Conservation (phyloP, 1,140 invertebrate species). For the Aradophagus sp. region DNA sequence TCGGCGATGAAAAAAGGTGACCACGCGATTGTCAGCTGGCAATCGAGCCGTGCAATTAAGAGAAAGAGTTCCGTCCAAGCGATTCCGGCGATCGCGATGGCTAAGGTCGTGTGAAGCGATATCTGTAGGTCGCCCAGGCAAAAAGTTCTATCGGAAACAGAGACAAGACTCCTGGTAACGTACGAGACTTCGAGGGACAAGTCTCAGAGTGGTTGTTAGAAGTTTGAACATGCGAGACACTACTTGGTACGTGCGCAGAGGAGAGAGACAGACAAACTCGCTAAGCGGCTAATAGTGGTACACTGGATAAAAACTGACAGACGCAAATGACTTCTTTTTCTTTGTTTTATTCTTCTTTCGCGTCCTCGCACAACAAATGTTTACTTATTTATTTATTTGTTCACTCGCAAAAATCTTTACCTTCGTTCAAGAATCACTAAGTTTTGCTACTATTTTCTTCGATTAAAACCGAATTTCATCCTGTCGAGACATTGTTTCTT, state of each 20-base stretch:
- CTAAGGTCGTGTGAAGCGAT: slow-evolving; percentile 74
- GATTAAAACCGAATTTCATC: too few species aligned
- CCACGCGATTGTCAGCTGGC: slow-evolving; percentile 25
- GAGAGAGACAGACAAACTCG: slow-evolving; percentile 23
- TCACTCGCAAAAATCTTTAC: too few species aligned
- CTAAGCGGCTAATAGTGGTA: too few species aligned
- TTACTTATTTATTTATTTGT: too few species aligned
- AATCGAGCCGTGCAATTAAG: slow-evolving; percentile 38
- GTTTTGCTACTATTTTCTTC: too few species aligned
- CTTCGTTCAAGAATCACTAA: too few species aligned
- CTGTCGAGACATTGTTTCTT: too few species aligned
- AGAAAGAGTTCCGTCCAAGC: slow-evolving; percentile 53
- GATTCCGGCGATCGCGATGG: slow-evolving; percentile 54
- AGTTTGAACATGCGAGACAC: slow-evolving; percentile 50
- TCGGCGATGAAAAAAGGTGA: slow-evolving; percentile 8
- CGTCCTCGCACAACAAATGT: too few species aligned
- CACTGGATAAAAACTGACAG: slow-evolving; percentile 24
- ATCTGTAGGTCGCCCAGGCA: slow-evolving; percentile 72
- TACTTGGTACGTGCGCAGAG: slow-evolving; percentile 41
- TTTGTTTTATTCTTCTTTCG: too few species aligned
- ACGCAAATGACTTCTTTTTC: too few species aligned
- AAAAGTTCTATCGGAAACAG: slow-evolving; percentile 72
- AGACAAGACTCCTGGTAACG: slow-evolving; percentile 61
- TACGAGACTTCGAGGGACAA: slow-evolving; percentile 15
- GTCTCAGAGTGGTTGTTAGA: slow-evolving; percentile 25